Evolutionary conservation across 2,888 invertebrate species (phyloP).

Genomic region (Tinea pellionella): DNA sequence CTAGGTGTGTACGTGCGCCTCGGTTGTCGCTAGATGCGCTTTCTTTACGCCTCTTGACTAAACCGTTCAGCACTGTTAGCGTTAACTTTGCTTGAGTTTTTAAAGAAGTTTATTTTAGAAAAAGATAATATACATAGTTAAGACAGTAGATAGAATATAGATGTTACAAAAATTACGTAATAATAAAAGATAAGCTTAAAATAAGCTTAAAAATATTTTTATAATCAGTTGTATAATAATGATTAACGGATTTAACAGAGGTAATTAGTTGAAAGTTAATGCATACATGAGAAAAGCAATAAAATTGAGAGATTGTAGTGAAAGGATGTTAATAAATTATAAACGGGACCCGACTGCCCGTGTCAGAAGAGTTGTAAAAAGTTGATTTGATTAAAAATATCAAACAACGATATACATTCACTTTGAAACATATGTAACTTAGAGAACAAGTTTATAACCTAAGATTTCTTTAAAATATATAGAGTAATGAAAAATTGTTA

Average conservation of each 20-base stretch:
- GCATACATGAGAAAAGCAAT: not conserved
- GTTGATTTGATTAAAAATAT: conserved; percentile 13
- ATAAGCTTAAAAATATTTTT: no score
- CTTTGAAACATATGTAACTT: conserved; percentile 11
- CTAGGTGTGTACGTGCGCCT: conserved; percentile 43
- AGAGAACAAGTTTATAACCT: conserved; percentile 19
- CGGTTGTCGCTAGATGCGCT: conserved; percentile 65
- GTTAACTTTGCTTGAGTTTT: not conserved
- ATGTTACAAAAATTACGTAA: no score
- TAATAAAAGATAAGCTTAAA: no score
- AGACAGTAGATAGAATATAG: no score
- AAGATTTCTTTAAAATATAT: conserved; percentile 19
- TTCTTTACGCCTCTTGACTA: conserved; percentile 34
- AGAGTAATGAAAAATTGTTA: not conserved
- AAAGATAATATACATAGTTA: no score
- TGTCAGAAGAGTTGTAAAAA: conserved; percentile 12
- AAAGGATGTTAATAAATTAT: conserved; percentile 2
- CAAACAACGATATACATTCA: conserved; percentile 10
- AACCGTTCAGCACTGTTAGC: conserved; percentile 1
- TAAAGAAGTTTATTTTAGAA: no score
- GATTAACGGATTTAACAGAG: not conserved
- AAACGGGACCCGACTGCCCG: not conserved
- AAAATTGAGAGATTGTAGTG: not conserved
- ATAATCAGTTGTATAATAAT: not conserved
- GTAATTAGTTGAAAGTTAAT: not conserved